A percentile compares a stretch with the other conserved stretches of the same genome.
phyloP scores from a whole-genome alignment of 2,888 invertebrate species.

The Drosophila kuntzei region DNA sequence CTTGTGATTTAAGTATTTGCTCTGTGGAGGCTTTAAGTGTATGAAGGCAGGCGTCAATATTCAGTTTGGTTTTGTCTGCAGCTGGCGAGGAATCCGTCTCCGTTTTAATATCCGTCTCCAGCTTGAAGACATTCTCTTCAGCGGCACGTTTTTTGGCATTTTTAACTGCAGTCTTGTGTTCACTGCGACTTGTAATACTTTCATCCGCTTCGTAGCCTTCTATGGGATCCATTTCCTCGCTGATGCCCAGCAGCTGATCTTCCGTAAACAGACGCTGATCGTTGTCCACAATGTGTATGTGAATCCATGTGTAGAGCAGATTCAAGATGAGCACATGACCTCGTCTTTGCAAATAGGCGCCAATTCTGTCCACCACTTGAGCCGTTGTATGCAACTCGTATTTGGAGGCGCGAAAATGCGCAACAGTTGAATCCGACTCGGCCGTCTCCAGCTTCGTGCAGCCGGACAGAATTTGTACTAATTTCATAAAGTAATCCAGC shows the following conservation, averaged over 20 bases:
- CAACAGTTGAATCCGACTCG: conserved; percentile 80
- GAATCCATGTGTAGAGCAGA: conserved; percentile 89
- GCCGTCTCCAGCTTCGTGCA: conserved; percentile 82
- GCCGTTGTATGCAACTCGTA: conserved; percentile 90
- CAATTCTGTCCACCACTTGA: conserved; percentile 88
- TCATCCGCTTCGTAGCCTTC: conserved; percentile 49
- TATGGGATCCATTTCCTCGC: conserved; percentile 62
- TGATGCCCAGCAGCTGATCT: conserved; percentile 69
- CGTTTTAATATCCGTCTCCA: conserved; percentile 67
- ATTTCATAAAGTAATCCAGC: conserved; percentile 83
- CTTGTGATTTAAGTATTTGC: conserved; percentile 69
- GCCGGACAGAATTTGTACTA: conserved; percentile 83
- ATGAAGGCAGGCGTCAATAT: conserved; percentile 65
- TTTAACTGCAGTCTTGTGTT: conserved; percentile 37
- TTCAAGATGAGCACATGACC: conserved; percentile 90
- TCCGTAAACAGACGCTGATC: conserved; percentile 78
- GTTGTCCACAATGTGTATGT: conserved; percentile 87
- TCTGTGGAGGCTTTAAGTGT: conserved; percentile 59
- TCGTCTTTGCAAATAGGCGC: conserved; percentile 88
- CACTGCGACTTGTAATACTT: conserved; percentile 27
- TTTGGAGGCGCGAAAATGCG: conserved; percentile 88
- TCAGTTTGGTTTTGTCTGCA: conserved; percentile 34
- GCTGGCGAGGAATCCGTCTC: conserved; percentile 45
- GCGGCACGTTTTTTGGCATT: conserved; percentile 60
- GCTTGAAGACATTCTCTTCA: conserved; percentile 64